Evolutionary conservation across 2,113 vertebrate species (phyloP), one percentile per base, ranked within the genome.

Genomic region (Melanerpes formicivorus): DNA sequence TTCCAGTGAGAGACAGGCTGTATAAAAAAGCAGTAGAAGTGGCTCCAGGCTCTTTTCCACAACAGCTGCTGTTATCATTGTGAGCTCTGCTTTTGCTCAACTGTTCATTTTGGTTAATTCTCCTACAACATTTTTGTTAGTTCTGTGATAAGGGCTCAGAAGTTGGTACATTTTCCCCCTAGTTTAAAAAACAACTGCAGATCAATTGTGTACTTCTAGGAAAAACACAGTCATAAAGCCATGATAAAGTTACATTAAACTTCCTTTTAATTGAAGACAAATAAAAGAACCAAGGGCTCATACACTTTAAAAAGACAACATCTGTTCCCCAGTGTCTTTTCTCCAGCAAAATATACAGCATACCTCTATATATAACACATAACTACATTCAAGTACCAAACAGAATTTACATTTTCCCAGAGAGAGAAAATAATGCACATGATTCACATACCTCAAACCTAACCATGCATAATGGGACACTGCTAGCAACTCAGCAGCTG

Each of bases 311-410:
- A 95, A 96, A 94, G 89, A 84, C 80, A 91, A 84, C 30, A 54
- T 82, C 91, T 93, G 63, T 95, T 82, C 48, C 58, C 62, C 82
- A 59, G 1, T 52, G 94, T 93, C 95, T 87, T 94, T 95, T 96
- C 97, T 93, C 8, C 81, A 98, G 97, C 97, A 98, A 98, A 97
- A 98, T 98, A 97, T 98, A 99, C 98, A 99, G 96, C 97, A 84
- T 79, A 74, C 91, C 86, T 75, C 95, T 91, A 88, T 84, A 93
- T 87, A 95, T 92, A 93, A 60, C 75, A 93, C 58, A 98, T 94
- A 97, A 97, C 97, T 97, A 98, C 95, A 98, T 98, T 99, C 97
- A 98, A 99, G 98, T 98, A 98, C 97, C 97, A 96, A 95, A 97
- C 95, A 98, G 90, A 96, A 98, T 97, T 97, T 98, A 97, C 97